These are phyloP conservation scores for Neodontobutis hainanensis DNA, from an alignment of 2,113 vertebrate species.

Conservation along the genomic window DNA sequence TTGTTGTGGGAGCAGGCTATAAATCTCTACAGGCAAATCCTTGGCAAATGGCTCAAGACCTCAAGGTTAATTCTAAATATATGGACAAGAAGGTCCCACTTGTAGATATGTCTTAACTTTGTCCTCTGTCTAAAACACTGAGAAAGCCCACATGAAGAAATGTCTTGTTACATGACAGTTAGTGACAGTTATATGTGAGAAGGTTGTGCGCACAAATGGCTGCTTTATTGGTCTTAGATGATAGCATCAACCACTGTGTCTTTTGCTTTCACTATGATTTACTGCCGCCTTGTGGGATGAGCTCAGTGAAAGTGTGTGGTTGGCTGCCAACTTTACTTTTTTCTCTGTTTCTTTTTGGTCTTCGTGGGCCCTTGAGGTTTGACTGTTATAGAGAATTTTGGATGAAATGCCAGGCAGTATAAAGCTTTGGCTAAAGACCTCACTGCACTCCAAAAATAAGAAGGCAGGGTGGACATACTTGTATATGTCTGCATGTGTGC, in stretches of 20 bases:
- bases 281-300: conserved; percentile 85
- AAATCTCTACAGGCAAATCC: conserved; percentile 29
- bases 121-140: conserved; percentile 37
- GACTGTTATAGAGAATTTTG: conserved; percentile 86
- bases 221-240: conserved; percentile 81
- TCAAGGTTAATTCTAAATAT: conserved; percentile 37
- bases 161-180: conserved; percentile 57
- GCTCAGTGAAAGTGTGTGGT: conserved; percentile 82
- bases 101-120: conserved; percentile 26
- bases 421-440: conserved; percentile 80
- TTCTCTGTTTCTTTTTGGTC: conserved; percentile 79
- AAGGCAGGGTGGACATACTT: conserved; percentile 67
- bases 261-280: conserved; percentile 88
- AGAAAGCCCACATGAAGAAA: conserved; percentile 42
- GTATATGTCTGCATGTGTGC: conserved; percentile 32
- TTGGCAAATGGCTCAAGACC: conserved; percentile 7
- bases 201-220: conserved; percentile 67
- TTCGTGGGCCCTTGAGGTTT: conserved; percentile 82
- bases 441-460: conserved; percentile 77
- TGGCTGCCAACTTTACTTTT: conserved; percentile 79
- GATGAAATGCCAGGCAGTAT: conserved; percentile 79
- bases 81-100: conserved; percentile 21
- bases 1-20: conserved; percentile 39
- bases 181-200: conserved; percentile 72
- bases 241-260: conserved; percentile 83